Evolutionary conservation across 2,888 invertebrate species (phyloP).

Genomic region (Noctua pronuba): DNA sequence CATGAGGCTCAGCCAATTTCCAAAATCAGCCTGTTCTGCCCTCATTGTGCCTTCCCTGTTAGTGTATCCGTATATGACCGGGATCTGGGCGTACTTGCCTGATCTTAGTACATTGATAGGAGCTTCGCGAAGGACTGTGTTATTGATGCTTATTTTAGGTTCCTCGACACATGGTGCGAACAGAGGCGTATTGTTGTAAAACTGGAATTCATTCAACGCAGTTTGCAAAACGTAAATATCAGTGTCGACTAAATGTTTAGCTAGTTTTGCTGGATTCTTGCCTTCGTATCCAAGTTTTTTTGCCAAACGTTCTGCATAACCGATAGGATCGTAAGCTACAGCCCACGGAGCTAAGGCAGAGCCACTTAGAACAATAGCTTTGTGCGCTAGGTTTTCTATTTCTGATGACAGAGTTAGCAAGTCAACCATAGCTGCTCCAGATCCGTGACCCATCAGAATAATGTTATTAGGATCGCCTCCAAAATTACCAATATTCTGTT

Average conservation of each 20-base stretch:
- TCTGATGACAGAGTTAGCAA: constrained; percentile 81
- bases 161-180: constrained; percentile 87
- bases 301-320: constrained; percentile 77
- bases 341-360: constrained; percentile 86
- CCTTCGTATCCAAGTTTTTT: constrained; percentile 76
- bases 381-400: constrained; percentile 77
- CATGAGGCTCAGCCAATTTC: constrained; percentile 79
- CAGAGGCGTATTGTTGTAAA: constrained; percentile 80
- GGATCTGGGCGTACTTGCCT: constrained; percentile 80
- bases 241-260: constrained; percentile 72
- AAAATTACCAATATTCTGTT: constrained; percentile 88
- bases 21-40: constrained; percentile 75
- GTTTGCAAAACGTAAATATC: constrained; percentile 71
- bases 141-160: constrained; percentile 67
- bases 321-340: constrained; percentile 82
- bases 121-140: constrained; percentile 77
- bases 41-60: constrained; percentile 83
- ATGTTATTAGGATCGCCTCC: constrained; percentile 92
- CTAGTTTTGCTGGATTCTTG: constrained; percentile 74
- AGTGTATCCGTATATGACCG: constrained; percentile 81
- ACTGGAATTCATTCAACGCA: constrained; percentile 74
- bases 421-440: constrained; percentile 92
- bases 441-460: constrained; percentile 95
- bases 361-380: constrained; percentile 84
- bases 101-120: constrained; percentile 79